Percentiles rank a stretch among this genome's conserved stretches.
Evolutionary conservation across 1,140 invertebrate genomes (phyloP).

Genomic region (roundworm (Caenorhabditis elegans)): DNA sequence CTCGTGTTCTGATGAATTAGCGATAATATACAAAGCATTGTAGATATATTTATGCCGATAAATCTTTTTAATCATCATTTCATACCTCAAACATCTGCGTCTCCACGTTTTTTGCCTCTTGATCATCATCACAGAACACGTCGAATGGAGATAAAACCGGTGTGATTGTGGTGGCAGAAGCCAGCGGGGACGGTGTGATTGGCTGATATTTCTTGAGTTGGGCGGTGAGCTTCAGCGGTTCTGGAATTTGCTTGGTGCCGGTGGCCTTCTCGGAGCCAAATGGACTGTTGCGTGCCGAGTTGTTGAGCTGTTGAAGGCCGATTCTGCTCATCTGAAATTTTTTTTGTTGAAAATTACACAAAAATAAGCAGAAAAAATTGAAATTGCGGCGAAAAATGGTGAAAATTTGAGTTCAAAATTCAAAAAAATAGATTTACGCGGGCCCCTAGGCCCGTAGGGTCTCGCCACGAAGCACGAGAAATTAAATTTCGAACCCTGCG

Average conservation of each 20-base stretch:
- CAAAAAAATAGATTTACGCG: neutral
- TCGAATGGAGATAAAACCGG: neutral
- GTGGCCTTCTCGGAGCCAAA: neutral
- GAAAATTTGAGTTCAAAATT: neutral
- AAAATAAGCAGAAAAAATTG: neutral
- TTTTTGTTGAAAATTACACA: neutral
- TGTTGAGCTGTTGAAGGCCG: neutral
- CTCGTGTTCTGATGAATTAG: neutral
- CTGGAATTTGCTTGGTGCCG: neutral
- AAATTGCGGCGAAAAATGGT: neutral
- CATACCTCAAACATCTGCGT: constrained; percentile 17
- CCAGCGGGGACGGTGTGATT: neutral
- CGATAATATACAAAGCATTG: neutral
- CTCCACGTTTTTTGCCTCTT: neutral
- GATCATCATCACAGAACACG: neutral
- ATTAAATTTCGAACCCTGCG: neutral
- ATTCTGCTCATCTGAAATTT: neutral
- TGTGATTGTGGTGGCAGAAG: neutral
- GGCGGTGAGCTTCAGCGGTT: neutral
- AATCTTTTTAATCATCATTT: neutral
- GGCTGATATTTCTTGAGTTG: neutral
- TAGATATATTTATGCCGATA: neutral
- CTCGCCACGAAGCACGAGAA: constrained; percentile 8
- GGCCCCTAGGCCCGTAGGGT: too few relatives aligned
- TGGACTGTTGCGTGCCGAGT: constrained; percentile 12